These are phyloP conservation scores for Phrynocephalus vlangalii DNA, from an alignment of 2,797 vertebrate genomes.

Conservation along the genomic window DNA sequence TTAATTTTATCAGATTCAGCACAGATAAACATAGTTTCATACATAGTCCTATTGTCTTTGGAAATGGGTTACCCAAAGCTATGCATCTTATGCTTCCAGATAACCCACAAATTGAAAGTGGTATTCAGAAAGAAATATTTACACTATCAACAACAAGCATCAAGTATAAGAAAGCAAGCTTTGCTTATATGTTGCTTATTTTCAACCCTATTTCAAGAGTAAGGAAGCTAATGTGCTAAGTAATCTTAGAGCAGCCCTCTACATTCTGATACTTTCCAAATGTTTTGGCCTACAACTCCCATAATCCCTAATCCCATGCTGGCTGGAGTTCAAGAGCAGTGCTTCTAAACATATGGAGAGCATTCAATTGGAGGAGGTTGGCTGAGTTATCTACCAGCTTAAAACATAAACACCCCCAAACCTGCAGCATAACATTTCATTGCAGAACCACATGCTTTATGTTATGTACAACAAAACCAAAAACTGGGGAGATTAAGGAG, in stretches of 20 bases:
- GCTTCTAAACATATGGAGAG: background rate
- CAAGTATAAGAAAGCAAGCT: background rate
- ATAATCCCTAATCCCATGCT: background rate
- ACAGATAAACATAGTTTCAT: background rate
- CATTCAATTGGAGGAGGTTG: background rate
- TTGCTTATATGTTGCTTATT: background rate
- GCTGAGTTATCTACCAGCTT: background rate
- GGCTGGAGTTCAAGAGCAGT: background rate
- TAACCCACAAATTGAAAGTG: background rate
- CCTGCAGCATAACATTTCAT: background rate
- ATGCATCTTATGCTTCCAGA: background rate
- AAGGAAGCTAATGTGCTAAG: background rate
- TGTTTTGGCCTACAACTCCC: background rate
- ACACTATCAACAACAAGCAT: background rate
- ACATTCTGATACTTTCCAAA: background rate
- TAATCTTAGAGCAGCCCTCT: background rate
- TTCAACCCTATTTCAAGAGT: background rate
- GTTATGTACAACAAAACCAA: background rate
- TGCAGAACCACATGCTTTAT: background rate
- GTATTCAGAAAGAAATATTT: background rate
- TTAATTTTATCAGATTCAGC: conserved; percentile 5
- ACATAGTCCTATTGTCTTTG: background rate
- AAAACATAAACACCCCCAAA: background rate
- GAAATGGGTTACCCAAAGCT: background rate
- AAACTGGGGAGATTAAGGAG: too few relatives aligned